These are phyloP conservation scores for Muscicapa striata DNA, from an alignment of 2,797 vertebrate genomes.

Conservation along the genomic window DNA sequence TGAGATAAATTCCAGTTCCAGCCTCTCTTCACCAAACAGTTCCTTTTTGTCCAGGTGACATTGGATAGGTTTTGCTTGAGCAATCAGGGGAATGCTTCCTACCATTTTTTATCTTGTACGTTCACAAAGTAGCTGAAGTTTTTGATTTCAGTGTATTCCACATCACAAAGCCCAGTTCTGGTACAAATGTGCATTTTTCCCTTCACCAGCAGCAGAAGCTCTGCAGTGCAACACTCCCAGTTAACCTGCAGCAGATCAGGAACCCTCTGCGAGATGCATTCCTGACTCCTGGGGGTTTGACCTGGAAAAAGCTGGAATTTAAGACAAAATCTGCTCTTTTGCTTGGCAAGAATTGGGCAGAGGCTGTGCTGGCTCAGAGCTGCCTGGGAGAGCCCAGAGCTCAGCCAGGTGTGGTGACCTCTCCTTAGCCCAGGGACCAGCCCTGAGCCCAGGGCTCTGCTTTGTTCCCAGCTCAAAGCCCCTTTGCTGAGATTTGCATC, in stretches of 20 bases:
- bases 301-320: neutral
- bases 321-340: neutral
- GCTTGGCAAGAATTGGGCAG: neutral
- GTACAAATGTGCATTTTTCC: neutral
- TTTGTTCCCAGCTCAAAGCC: neutral
- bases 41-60: neutral
- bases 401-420: neutral
- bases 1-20: neutral
- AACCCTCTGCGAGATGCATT: neutral
- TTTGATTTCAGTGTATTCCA: neutral
- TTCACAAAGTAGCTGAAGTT: neutral
- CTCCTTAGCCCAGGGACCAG: neutral
- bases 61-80: neutral
- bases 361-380: neutral
- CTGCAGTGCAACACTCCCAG: neutral
- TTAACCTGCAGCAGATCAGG: neutral
- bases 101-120: neutral
- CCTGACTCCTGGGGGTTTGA: neutral
- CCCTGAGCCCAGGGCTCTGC: rapidly evolving
- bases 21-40: neutral
- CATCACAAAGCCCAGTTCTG: neutral
- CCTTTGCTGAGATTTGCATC: conserved; percentile 31
- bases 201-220: neutral
- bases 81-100: neutral
- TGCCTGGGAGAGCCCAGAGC: neutral